These are phyloP conservation scores for Gymnoscopelus microlampas DNA, from an alignment of 2,797 vertebrate genomes.

Conservation along the genomic window DNA sequence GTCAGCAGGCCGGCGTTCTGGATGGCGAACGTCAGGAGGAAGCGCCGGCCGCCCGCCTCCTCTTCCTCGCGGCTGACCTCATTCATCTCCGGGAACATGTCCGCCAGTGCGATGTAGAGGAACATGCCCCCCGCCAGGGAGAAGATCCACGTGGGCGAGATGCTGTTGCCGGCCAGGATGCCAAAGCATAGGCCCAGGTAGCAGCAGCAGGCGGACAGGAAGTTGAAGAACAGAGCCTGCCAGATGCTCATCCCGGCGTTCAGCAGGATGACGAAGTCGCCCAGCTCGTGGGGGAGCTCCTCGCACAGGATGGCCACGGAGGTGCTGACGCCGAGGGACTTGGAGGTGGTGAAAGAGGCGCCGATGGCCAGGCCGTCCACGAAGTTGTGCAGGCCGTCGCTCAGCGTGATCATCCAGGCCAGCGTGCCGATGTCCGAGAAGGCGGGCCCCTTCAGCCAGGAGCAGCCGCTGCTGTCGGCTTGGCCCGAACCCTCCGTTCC, in stretches of 20 bases:
- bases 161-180: slow-evolving; percentile 94
- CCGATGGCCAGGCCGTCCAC: slow-evolving; percentile 97
- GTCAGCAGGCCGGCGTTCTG: slow-evolving; percentile 97
- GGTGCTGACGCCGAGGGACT: slow-evolving; percentile 97
- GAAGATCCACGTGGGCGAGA: slow-evolving; percentile 98
- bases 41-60: slow-evolving; percentile 87
- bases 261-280: slow-evolving; percentile 98
- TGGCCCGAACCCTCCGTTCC: slow-evolving; percentile 74
- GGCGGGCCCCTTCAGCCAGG: slow-evolving; percentile 92
- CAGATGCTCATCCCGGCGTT: slow-evolving; percentile 96
- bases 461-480: slow-evolving; percentile 78
- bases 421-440: slow-evolving; percentile 96
- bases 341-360: slow-evolving; percentile 94
- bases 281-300: slow-evolving; percentile 96
- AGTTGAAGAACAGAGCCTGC: slow-evolving; percentile 98
- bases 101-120: slow-evolving; percentile 97
- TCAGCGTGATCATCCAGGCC: slow-evolving; percentile 99
- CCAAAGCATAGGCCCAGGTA: slow-evolving; percentile 95
- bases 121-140: slow-evolving; percentile 98
- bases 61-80: slow-evolving; percentile 91
- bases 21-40: slow-evolving; percentile 89
- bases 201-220: slow-evolving; percentile 97
- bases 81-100: slow-evolving; percentile 99
- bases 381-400: slow-evolving; percentile 97
- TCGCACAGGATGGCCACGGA: slow-evolving; percentile 97